Conservation (phyloP, 2,113 vertebrate genomes). For the Ceyx margarethae region DNA sequence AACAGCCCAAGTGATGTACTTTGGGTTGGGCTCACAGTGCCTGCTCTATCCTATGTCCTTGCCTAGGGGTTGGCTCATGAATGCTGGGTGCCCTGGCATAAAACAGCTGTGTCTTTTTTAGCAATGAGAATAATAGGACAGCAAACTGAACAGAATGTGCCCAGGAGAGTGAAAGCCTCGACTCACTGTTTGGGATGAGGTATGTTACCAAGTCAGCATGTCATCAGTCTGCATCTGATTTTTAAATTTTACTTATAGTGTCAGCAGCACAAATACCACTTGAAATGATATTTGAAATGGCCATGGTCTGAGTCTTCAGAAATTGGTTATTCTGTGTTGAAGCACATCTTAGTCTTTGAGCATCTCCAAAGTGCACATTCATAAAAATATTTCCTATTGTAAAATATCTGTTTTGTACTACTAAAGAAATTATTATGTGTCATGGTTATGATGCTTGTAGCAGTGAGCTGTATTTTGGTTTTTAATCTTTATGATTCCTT, state of each 20-base stretch:
- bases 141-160: slow-evolving; percentile 30
- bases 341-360: not conserved
- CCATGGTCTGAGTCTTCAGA: not conserved
- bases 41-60: not conserved
- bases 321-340: not conserved
- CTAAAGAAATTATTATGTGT: not conserved
- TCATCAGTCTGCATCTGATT: not conserved
- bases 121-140: not conserved
- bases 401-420: not conserved
- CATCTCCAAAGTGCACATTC: not conserved
- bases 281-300: not conserved
- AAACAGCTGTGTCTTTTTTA: slow-evolving; percentile 32
- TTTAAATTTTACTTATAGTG: not conserved
- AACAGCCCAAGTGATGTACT: not conserved
- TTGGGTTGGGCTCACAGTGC: not conserved
- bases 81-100: not conserved
- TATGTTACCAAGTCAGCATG: not conserved
- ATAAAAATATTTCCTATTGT: slow-evolving; percentile 19
- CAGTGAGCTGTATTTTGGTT: slow-evolving; percentile 21
- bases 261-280: not conserved
- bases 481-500: slow-evolving; percentile 27
- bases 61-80: not conserved
- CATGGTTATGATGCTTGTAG: not conserved
- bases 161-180: not conserved
- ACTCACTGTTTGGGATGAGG: not conserved